Base-by-base conservation (phyloP, 1,140 invertebrate species). In the Heliconius melpomene region DNA sequence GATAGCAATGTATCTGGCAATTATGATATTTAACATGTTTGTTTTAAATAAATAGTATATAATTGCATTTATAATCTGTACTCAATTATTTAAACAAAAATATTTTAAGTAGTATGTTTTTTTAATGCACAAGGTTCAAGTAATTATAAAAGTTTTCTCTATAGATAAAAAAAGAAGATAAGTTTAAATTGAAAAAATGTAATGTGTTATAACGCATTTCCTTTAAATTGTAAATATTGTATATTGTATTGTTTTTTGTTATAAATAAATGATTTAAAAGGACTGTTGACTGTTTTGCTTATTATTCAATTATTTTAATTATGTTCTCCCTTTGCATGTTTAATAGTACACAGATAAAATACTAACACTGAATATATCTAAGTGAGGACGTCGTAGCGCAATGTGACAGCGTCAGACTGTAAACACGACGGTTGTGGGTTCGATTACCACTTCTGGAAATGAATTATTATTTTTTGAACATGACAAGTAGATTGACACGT, bases 211-310 rank as follows among this genome's bases (percentile, higher is more conserved):
- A n/a, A 66, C 11, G 75, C 75, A 76, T 77, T 77, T 70, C n/a
- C 26, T 29, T 66, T 66, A 26, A 66, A 40, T 23, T 74, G 72
- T 79, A 78, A 57, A 78, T 78, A 79, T 40, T 74, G 50, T 79
- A 78, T 78, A 79, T 40, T 74, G 50, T 79, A 79, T 29, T 66
- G 72, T 40, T 40, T 74, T 50, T 57, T 74, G 38, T 78, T 78
- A 26, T 74, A 36, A 79, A 79, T 79, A 74, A 73, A 79, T 79
- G 74, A 36, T 40, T 26, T 52, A 54, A 74, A 74, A 38, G 46
- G 5, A 54, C 18, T 23, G 7, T 57, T 57, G 5, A 54, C 18
- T 23, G 7, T 57, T 57, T 23, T 32, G 23, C 11, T 36, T 57
- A 11, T 52, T 26, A 16, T 36, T 72, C 11, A 16, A 18, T 13